These are phyloP conservation scores for Sebastes umbrosus DNA, from an alignment of 2,797 vertebrate genomes.

Conservation along the genomic window DNA sequence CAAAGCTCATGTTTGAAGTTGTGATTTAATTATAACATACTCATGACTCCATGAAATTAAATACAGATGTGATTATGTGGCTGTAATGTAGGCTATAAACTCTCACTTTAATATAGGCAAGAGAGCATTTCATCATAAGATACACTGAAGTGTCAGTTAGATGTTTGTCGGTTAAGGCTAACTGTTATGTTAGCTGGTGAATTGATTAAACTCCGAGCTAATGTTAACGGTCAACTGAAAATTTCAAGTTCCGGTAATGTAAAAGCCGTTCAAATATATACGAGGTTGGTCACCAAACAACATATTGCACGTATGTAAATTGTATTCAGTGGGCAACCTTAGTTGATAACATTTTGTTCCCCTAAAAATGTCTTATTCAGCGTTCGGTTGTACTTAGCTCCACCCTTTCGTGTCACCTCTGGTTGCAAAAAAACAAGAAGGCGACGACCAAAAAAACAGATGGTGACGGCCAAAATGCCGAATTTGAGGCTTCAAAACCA, in stretches of 20 bases:
- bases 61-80: neutral
- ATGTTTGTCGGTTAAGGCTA: neutral
- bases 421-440: too few species aligned
- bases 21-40: conserved; percentile 3
- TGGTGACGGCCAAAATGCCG: too few species aligned
- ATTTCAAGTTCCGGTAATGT: neutral
- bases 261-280: neutral
- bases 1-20: neutral
- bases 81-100: neutral
- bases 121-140: neutral
- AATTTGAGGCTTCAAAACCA: too few species aligned
- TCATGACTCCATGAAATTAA: neutral
- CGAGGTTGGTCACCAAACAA: neutral
- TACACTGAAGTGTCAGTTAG: neutral
- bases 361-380: too few species aligned
- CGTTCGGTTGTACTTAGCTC: too few species aligned
- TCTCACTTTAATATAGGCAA: neutral
- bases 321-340: too few species aligned
- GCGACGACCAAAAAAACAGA: too few species aligned
- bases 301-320: neutral
- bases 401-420: too few species aligned
- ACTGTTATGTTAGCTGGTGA: neutral
- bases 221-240: neutral
- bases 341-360: too few species aligned
- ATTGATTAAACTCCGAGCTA: neutral